Evolutionary conservation across 2,113 vertebrate species (phyloP).

Genomic region (Lophochroa leadbeateri): DNA sequence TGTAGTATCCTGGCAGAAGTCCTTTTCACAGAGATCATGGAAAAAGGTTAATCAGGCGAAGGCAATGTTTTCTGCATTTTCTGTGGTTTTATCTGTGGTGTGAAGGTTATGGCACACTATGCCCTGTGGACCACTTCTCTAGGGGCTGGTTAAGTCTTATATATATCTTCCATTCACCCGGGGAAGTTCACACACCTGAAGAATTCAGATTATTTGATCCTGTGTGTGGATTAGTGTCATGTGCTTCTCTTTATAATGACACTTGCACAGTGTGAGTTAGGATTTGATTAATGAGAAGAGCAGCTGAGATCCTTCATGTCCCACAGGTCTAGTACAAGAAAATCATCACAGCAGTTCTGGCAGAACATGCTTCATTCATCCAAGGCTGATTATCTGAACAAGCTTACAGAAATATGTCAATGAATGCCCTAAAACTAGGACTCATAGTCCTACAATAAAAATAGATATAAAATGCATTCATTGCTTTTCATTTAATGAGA

Average conservation of each 20-base stretch:
- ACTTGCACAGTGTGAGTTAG: neutral
- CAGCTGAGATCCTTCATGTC: neutral
- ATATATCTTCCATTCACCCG: neutral
- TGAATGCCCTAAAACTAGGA: neutral
- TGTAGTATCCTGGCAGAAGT: neutral
- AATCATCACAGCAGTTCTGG: constrained; percentile 4
- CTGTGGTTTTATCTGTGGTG: neutral
- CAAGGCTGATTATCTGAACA: constrained; percentile 19
- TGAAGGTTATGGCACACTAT: neutral
- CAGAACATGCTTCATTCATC: constrained; percentile 40
- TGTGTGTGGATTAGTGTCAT: neutral
- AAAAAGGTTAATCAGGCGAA: neutral
- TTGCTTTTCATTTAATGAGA: neutral
- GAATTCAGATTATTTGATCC: neutral
- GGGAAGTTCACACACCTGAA: neutral
- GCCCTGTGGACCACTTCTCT: neutral
- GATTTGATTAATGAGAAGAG: constrained; percentile 2
- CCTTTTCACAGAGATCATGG: neutral
- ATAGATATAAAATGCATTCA: neutral
- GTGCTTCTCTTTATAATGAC: neutral
- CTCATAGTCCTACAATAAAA: constrained; percentile 2
- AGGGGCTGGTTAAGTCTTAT: accelerated
- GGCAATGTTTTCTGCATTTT: neutral
- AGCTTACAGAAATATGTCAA: constrained; percentile 12
- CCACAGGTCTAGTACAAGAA: neutral